Conservation (phyloP, 2,113 vertebrate species). For the Bungarus multicinctus region DNA sequence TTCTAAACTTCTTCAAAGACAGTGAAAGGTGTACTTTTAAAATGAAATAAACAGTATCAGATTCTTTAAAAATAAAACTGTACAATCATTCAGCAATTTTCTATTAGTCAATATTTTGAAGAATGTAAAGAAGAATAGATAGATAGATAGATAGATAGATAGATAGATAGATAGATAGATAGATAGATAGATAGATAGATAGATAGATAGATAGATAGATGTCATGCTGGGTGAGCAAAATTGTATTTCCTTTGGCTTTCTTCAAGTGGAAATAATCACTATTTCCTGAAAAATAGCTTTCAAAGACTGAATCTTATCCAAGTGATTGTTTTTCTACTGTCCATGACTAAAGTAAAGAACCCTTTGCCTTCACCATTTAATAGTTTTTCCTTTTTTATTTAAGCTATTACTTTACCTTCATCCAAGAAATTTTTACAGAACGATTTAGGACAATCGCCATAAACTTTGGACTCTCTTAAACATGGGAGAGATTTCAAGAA, state of each 20-base stretch:
- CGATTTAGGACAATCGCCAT: neutral
- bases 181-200: neutral
- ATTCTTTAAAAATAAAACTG: neutral
- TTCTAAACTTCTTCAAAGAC: constrained; percentile 9
- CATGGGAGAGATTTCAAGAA: neutral
- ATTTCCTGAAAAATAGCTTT: constrained; percentile 29
- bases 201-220: neutral
- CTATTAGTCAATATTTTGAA: neutral
- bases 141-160: neutral
- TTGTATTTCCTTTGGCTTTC: constrained; percentile 22
- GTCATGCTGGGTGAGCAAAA: constrained; percentile 26
- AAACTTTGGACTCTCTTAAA: neutral
- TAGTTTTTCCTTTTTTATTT: constrained; percentile 16
- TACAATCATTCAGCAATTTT: neutral
- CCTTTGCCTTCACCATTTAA: constrained; percentile 9
- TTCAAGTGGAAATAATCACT: neutral
- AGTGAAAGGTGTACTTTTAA: neutral
- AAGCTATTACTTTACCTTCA: neutral
- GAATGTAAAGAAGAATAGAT: neutral
- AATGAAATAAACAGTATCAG: neutral
- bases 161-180: no score
- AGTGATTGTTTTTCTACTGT: constrained; percentile 9
- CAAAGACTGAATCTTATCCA: neutral
- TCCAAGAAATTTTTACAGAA: constrained; percentile 7
- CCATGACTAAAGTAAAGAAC: neutral